Percentiles rank a stretch among this genome's conserved stretches.
Conservation (phyloP, 2,113 vertebrate species). For the Ailurus styani region DNA sequence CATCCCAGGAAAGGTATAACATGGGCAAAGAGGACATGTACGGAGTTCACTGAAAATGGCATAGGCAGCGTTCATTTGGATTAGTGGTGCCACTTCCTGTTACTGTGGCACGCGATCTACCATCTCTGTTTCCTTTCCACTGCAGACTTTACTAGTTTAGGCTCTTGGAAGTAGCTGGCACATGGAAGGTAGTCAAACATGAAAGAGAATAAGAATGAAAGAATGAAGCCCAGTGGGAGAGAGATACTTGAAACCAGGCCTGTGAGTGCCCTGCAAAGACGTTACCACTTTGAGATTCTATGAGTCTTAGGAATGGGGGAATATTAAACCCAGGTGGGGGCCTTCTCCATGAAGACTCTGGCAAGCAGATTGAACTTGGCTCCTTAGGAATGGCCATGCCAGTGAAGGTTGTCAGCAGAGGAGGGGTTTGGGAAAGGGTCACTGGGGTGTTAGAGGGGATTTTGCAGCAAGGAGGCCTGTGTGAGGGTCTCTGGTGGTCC, state of each 20-base stretch:
- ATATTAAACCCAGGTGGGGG: not conserved
- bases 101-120: not conserved
- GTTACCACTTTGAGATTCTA: not conserved
- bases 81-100: not conserved
- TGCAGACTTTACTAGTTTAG: not conserved
- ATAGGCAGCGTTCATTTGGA: not conserved
- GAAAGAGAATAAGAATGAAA: not conserved
- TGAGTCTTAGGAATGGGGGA: not conserved
- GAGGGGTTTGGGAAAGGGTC: not conserved
- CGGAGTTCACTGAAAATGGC: not conserved
- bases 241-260: not conserved
- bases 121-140: not conserved
- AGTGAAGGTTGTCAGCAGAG: not conserved
- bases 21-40: not conserved
- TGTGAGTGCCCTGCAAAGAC: not conserved
- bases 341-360: not conserved
- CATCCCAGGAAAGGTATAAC: not conserved
- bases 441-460: not conserved
- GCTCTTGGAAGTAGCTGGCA: not conserved
- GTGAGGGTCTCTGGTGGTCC: not conserved
- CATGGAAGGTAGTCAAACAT: not conserved
- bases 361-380: not conserved
- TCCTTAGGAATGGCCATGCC: not conserved
- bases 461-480: not conserved
- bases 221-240: not conserved